Percentiles rank a stretch among this genome's conserved stretches.
Evolutionary conservation across 92 coral and sea anemone species (phyloP).

Genomic region (Anthopleura xanthogrammica): DNA sequence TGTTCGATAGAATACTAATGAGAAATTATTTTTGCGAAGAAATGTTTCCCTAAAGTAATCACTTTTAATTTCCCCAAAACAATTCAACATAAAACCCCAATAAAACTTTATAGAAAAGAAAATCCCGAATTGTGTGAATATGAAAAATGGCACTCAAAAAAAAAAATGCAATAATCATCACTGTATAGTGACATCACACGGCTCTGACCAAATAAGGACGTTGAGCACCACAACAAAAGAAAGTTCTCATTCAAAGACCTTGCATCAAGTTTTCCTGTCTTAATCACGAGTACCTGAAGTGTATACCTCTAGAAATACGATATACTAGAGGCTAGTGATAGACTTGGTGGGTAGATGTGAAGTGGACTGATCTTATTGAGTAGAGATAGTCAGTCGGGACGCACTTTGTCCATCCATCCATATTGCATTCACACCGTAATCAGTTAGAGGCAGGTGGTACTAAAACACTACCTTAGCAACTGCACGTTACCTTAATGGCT

Average conservation of each 20-base stretch:
- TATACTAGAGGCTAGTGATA: neutral
- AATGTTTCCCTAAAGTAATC: neutral
- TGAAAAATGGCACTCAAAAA: conserved; percentile 29
- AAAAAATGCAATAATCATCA: neutral
- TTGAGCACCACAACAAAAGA: neutral
- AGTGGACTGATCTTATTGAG: neutral
- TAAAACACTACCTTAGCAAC: neutral
- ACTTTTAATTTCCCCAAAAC: neutral
- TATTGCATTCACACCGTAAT: neutral
- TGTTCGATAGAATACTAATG: conserved; percentile 31
- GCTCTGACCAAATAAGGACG: neutral
- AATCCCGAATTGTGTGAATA: neutral
- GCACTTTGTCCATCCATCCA: neutral
- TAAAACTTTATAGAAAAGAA: neutral
- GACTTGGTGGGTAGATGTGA: neutral
- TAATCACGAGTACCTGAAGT: neutral
- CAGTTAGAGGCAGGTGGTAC: neutral
- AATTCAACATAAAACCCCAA: neutral
- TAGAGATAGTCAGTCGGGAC: neutral
- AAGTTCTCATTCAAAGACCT: neutral
- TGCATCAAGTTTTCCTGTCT: neutral
- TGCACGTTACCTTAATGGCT: neutral
- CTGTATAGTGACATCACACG: neutral
- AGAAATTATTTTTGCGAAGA: neutral
- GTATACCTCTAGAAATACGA: neutral